A percentile compares a stretch with the other conserved stretches of the same genome.
Evolutionary conservation across 1,140 invertebrate species (phyloP).

Genomic region (Triops cancriformis): DNA sequence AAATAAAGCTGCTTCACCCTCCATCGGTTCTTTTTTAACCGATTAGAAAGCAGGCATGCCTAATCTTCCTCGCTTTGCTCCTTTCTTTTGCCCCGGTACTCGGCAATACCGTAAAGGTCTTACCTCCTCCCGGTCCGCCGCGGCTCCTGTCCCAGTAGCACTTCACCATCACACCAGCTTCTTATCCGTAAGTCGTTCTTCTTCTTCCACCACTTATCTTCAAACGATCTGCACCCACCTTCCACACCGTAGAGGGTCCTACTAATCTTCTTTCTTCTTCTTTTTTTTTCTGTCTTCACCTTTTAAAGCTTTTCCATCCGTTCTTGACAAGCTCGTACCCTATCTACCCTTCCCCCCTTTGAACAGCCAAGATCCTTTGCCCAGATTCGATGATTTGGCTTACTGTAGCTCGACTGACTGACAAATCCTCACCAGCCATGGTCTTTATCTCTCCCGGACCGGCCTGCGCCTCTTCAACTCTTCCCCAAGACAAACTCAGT

Average conservation of each 20-base stretch:
- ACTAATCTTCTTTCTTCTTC: too few species aligned
- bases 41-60: not conserved
- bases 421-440: not conserved
- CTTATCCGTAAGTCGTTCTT: not conserved
- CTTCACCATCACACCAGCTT: not conserved
- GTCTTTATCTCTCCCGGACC: not conserved
- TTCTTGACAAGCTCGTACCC: not conserved
- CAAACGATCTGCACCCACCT: not conserved
- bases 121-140: not conserved
- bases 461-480: conserved; percentile 7
- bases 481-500: not conserved
- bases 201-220: not conserved
- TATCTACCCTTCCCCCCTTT: not conserved
- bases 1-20: not conserved
- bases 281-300: not conserved
- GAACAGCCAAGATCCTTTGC: not conserved
- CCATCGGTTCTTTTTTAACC: not conserved
- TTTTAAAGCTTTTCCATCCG: not conserved
- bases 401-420: not conserved
- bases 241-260: too few species aligned
- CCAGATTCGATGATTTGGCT: not conserved
- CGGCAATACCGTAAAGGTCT: not conserved
- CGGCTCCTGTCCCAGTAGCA: not conserved
- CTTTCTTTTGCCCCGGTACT: not conserved
- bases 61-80: not conserved